Conservation (phyloP, 2,888 invertebrate species). For the Amiota minor region DNA sequence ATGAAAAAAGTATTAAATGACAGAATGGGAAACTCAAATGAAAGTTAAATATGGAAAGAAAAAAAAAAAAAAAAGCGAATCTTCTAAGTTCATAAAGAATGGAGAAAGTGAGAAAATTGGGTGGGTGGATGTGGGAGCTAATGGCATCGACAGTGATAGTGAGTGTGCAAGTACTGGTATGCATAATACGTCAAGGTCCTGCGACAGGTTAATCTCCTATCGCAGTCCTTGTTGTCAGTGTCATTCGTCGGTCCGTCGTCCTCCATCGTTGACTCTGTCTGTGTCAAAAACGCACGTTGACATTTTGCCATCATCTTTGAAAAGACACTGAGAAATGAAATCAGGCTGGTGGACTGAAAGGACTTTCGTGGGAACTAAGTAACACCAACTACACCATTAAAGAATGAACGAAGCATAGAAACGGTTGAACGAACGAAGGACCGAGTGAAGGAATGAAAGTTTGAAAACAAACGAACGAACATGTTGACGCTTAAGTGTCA, state of each 20-base stretch:
- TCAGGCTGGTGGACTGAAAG: too few relatives aligned
- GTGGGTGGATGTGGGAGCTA: background rate
- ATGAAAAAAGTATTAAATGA: background rate
- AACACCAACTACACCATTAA: too few relatives aligned
- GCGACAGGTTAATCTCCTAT: background rate
- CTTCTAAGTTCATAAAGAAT: background rate
- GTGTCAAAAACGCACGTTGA: too few relatives aligned
- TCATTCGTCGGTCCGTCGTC: background rate
- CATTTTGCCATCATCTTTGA: too few relatives aligned
- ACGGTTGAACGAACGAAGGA: slow-evolving; percentile 53
- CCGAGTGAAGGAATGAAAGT: slow-evolving; percentile 40
- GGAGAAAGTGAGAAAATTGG: background rate
- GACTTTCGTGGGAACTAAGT: too few relatives aligned
- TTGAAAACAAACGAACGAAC: slow-evolving; percentile 15
- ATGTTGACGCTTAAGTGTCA: slow-evolving; percentile 54
- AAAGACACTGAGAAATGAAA: too few relatives aligned
- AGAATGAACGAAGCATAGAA: slow-evolving; percentile 31
- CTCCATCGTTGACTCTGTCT: too few relatives aligned
- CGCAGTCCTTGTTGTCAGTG: background rate
- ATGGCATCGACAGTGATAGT: background rate
- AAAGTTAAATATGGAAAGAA: too few relatives aligned
- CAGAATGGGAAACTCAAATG: too few relatives aligned
- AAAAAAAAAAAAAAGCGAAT: too few relatives aligned
- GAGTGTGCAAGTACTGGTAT: background rate
- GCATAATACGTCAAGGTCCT: slow-evolving; percentile 12